A percentile compares a stretch with the other conserved stretches of the same genome.
Evolutionary conservation across 2,797 vertebrate species (phyloP).

Genomic region (Poeciliopsis paucimaculata): DNA sequence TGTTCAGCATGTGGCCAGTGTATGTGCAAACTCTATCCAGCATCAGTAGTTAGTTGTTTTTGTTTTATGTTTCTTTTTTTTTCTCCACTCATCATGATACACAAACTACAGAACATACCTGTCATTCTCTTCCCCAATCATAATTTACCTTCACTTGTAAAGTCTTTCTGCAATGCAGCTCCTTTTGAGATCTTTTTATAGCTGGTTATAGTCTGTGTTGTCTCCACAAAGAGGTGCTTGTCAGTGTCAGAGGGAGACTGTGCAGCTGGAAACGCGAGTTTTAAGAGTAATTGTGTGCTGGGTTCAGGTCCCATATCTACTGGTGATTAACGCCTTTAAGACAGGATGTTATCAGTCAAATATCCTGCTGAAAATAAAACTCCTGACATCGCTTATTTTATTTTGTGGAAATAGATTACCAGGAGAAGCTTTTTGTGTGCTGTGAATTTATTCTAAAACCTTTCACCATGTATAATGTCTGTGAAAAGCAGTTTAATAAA

Average conservation of each 20-base stretch:
- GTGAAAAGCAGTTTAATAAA: conserved; percentile 1
- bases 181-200: conserved; percentile 44
- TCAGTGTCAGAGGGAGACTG: conserved; percentile 57
- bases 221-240: conserved; percentile 67
- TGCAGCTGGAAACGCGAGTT: conserved; percentile 65
- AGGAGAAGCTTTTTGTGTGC: neutral
- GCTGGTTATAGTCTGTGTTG: conserved; percentile 39
- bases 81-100: conserved; percentile 1
- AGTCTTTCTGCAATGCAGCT: conserved; percentile 50
- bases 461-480: neutral
- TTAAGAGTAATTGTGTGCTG: conserved; percentile 23
- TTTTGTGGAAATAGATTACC: neutral
- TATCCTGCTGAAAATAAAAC: conserved; percentile 7
- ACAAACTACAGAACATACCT: neutral
- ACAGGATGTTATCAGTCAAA: conserved; percentile 26
- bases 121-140: neutral
- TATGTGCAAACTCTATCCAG: conserved; percentile 29
- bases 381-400: conserved; percentile 20
- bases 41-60: neutral
- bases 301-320: conserved; percentile 52
- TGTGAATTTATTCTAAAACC: conserved; percentile 19
- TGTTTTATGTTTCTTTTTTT: neutral
- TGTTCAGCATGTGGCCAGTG: conserved; percentile 48
- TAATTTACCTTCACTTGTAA: conserved; percentile 40
- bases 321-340: conserved; percentile 37